These are phyloP conservation scores for Oncorhynchus nerka DNA, from an alignment of 2,113 vertebrate genomes.

Conservation along the genomic window DNA sequence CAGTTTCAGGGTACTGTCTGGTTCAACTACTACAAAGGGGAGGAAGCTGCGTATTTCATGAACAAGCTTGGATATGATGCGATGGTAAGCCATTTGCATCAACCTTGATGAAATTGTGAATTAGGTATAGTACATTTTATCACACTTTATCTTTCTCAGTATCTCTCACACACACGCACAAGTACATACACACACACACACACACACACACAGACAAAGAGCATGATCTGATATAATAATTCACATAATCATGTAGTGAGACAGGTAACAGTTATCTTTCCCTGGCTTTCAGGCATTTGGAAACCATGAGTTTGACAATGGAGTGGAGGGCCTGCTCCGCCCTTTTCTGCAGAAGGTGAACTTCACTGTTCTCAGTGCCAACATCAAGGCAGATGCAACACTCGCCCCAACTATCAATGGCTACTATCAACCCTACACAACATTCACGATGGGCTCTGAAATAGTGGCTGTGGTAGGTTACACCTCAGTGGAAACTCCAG, in stretches of 20 bases:
- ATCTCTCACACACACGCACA: neutral
- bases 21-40: conserved; percentile 87
- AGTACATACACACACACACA: too few relatives aligned
- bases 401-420: conserved; percentile 69
- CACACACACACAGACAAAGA: neutral
- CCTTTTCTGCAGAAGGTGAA: conserved; percentile 80
- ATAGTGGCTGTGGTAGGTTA: conserved; percentile 86
- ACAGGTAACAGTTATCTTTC: neutral
- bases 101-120: too few relatives aligned
- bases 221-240: neutral
- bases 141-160: neutral
- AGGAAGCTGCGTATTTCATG: conserved; percentile 85
- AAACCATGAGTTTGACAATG: conserved; percentile 94
- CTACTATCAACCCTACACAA: conserved; percentile 72
- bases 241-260: neutral
- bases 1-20: conserved; percentile 92
- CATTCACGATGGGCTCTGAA: conserved; percentile 73
- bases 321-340: conserved; percentile 79
- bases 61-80: conserved; percentile 84
- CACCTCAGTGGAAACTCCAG: conserved; percentile 83
- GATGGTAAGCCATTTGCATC: conserved; percentile 75
- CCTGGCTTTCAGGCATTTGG: conserved; percentile 79
- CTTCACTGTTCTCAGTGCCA: conserved; percentile 84
- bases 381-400: conserved; percentile 74
- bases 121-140: too few relatives aligned